These are phyloP conservation scores for Pristionchus exspectatus DNA, from an alignment of 2,888 invertebrate species.

Conservation along the genomic window DNA sequence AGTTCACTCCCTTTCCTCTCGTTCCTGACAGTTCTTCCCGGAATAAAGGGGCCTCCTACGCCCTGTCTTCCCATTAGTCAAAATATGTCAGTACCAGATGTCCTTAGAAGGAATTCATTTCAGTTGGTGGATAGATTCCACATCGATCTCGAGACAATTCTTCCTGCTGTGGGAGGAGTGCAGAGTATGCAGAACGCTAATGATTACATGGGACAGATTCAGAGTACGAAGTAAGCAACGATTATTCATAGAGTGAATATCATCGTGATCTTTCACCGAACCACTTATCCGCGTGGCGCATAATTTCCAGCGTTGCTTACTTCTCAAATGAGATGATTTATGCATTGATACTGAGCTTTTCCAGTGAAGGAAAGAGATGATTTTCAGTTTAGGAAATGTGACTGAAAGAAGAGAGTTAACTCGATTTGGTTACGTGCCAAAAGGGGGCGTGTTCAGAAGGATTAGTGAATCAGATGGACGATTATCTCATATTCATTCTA, in stretches of 20 bases:
- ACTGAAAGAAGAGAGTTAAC: conserved; percentile 27
- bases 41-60: neutral
- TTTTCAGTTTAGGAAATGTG: conserved; percentile 7
- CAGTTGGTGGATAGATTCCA: conserved; percentile 50
- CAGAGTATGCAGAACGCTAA: conserved; percentile 35
- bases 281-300: neutral
- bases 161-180: conserved; percentile 50
- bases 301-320: conserved; percentile 13
- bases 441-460: neutral
- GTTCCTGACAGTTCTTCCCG: neutral
- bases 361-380: neutral
- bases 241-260: neutral
- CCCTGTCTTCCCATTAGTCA: neutral
- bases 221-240: conserved; percentile 10
- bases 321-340: conserved; percentile 2
- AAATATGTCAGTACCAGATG: neutral
- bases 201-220: conserved; percentile 40
- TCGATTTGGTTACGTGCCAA: conserved; percentile 27
- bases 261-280: neutral
- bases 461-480: neutral
- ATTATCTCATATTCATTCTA: neutral
- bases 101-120: neutral
- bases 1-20: neutral
- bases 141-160: conserved; percentile 44
- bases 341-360: neutral